phyloP scores from a whole-genome alignment of 2,113 vertebrate genomes.

The Ceuthmochares aereus region DNA sequence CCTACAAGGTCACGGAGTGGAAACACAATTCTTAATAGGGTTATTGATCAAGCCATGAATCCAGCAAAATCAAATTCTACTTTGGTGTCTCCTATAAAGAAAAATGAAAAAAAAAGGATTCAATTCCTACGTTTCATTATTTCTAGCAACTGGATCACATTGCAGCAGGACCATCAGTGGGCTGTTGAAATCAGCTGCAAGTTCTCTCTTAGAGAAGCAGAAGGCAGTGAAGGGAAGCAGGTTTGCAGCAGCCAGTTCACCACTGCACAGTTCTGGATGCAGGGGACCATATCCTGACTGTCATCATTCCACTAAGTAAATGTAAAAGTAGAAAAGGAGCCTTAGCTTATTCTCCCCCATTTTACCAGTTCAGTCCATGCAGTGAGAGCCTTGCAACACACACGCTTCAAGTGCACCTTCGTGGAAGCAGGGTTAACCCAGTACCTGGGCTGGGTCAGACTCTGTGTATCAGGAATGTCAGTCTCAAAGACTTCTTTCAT shows the following conservation, averaged over 20 bases:
- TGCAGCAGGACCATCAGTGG: not conserved
- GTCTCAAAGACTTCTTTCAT: not conserved
- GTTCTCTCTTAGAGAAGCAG: not conserved
- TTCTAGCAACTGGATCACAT: not conserved
- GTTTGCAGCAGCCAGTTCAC: not conserved
- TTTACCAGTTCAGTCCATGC: not conserved
- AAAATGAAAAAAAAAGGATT: not conserved
- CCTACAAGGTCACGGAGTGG: slow-evolving; percentile 45
- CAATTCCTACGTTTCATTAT: not conserved
- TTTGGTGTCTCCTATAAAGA: not conserved
- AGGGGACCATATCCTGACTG: not conserved
- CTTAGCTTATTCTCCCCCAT: not conserved
- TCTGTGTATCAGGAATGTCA: not conserved
- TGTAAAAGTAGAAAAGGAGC: not conserved
- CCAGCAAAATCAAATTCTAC: slow-evolving; percentile 54
- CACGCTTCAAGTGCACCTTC: not conserved
- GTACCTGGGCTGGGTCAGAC: not conserved
- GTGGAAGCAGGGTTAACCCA: not conserved
- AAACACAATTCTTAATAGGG: slow-evolving; percentile 46
- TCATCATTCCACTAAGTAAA: not conserved
- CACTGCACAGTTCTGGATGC: not conserved
- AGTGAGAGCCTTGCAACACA: not conserved
- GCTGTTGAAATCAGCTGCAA: not conserved
- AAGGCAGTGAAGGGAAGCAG: not conserved
- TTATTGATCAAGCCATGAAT: slow-evolving; percentile 62